Base-by-base conservation (phyloP, 2,888 invertebrate species). In the Pandemis corylana region DNA sequence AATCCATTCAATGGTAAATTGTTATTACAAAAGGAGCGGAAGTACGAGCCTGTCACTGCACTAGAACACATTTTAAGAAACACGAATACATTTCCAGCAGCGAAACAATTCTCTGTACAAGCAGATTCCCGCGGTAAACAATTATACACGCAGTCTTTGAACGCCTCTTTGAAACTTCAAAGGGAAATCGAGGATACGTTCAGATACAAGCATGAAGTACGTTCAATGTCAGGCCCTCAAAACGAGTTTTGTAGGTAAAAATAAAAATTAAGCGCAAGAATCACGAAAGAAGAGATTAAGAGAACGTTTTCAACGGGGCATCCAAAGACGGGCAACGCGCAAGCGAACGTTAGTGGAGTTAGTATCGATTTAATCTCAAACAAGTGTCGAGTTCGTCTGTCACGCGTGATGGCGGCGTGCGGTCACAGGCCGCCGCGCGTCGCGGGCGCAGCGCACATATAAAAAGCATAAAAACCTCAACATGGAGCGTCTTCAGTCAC, bases 291-390 rank as follows among this genome's bases (percentile, higher is more conserved):
- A 71, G 15, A 59, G 46, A 56, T 59, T 4, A 28, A 59, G 36
- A 20, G 42, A 72, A 53, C 20, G 10, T 51, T 15, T 63, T 44
- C 53, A 63, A 64, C 56, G 68, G 28, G 49, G 68, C 73, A 69
- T 41, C 56, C 72, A 59, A 59, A 46, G 68, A 28, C 36, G 56
- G 56, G 41, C 7, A 59, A 41, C 12, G 44, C 68, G 59, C 64
- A 41, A 63, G 59, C 64, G 64, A 64, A 28, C 59, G 59, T 64
- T 59, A 73, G 68, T 65, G 64, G 59, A 69, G 68, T 73, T 42
- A 72, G 53, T 53, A 13, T 20, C 7, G n/a, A 63, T 72, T 68
- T 63, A 42, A 64, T 68, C 56, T 72, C 72, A 46, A 46, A 36
- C 15, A 41, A 42, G 62, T 28, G 61, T 62, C 51, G 51, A 62